A percentile compares a stretch with the other conserved stretches of the same genome.
Evolutionary conservation across 2,113 vertebrate genomes (phyloP).

Genomic region (Cyanistes caeruleus): DNA sequence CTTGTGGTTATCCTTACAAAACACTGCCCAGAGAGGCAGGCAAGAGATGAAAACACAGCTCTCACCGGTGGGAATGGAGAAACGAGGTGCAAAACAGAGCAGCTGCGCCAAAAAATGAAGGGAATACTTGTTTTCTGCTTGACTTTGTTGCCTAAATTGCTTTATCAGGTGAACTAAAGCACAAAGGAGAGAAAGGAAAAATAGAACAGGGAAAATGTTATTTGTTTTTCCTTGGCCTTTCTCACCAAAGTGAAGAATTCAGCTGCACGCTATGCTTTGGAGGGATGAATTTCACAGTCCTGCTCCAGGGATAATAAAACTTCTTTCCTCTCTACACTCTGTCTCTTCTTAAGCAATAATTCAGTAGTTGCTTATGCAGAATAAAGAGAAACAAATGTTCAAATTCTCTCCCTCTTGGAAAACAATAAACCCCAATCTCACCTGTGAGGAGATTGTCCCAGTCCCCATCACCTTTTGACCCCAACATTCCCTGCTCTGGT

Average conservation of each 20-base stretch:
- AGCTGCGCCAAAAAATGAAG: background rate
- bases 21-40: background rate
- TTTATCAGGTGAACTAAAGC: background rate
- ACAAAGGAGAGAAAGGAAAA: background rate
- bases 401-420: background rate
- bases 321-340: background rate
- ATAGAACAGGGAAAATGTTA: background rate
- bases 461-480: background rate
- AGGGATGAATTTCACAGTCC: background rate
- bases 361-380: background rate
- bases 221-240: background rate
- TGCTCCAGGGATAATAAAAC: background rate
- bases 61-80: background rate
- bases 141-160: background rate
- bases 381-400: background rate
- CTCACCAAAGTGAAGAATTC: background rate
- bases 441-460: background rate
- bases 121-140: background rate
- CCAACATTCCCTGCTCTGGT: background rate
- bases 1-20: background rate
- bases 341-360: background rate
- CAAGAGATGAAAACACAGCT: background rate
- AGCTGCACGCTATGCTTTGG: background rate
- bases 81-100: background rate
- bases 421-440: background rate